Evolutionary conservation across 2,797 vertebrate species (phyloP), one percentile per base, ranked within the genome.

Genomic region (Acanthornis magna): DNA sequence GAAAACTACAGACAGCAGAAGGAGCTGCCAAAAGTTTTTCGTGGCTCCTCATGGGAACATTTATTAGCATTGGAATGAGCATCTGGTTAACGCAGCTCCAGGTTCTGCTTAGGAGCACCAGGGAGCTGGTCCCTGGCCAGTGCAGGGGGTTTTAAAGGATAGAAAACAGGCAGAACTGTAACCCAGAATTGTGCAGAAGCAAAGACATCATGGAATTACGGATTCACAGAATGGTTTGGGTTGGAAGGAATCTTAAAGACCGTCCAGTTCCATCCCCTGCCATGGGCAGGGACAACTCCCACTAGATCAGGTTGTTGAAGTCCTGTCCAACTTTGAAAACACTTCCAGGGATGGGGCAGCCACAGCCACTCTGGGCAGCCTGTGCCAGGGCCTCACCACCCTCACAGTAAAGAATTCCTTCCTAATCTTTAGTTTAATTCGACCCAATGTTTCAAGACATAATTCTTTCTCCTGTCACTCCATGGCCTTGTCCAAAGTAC

Each of bases 1-100:
- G 89, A 91, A 92, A 92, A 91, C 89, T 91, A 50, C 87, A 77
- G 78, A 34, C 87, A 77, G 89, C 79, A 87, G 72, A 71, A 85
- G n/a, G 13, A 58, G 72, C 85, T 96, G 92, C 91, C 87, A 88
- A 32, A 62, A 89, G 57, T 30, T 94, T 83, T 70, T 67, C 2
- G 5, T 50, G 84, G 68, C 48, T 87, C 67, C 67, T 87, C 3
- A 4, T 47, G 42, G 68, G 65, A 77, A 25, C 47, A 0, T 83
- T 76, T 93, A 29, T 92, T 92, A 88, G 61, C 3, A 2, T 26
- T 85, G 77, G 75, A 63, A 74, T n/a, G 68, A 89, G 38, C n/a
- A 20, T 72, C 68, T n/a, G 68, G 85, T 77, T 26, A 87, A 73
- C 0, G 3, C 16, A 51, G n/a, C 60, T 87, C 57, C 74, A 61